Evolutionary conservation across 2,888 invertebrate species (phyloP).

Genomic region (Volucella bombylans): DNA sequence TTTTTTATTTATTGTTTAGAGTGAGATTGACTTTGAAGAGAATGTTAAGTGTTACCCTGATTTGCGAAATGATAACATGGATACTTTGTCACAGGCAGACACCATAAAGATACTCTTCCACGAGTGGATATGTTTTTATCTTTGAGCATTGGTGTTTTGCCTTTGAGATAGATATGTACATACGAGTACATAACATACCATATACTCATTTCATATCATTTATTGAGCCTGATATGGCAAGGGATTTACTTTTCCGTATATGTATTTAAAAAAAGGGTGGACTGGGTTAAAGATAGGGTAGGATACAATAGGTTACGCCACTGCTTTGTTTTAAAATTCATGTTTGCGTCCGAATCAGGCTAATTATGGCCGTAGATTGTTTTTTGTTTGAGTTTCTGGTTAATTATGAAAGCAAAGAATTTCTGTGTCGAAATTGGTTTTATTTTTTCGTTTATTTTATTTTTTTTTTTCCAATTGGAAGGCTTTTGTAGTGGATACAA

Average conservation of each 20-base stretch:
- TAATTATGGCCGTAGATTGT: background rate
- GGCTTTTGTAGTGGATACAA: too few relatives aligned
- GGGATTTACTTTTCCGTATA: slow-evolving; percentile 49
- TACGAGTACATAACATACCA: background rate
- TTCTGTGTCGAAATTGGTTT: background rate
- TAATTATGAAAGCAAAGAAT: background rate
- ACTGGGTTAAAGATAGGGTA: too few relatives aligned
- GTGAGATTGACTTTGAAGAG: slow-evolving; percentile 71
- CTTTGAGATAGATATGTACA: slow-evolving; percentile 42
- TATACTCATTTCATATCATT: slow-evolving; percentile 15
- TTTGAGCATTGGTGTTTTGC: slow-evolving; percentile 54
- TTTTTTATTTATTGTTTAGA: slow-evolving; percentile 68
- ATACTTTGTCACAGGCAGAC: slow-evolving; percentile 71
- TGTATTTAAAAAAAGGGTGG: background rate
- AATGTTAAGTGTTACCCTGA: slow-evolving; percentile 72
- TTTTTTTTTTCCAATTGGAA: too few relatives aligned
- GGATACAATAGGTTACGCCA: too few relatives aligned
- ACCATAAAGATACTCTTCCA: background rate
- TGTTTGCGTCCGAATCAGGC: background rate
- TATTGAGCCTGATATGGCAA: slow-evolving; percentile 57
- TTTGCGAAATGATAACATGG: slow-evolving; percentile 68
- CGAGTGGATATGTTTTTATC: background rate
- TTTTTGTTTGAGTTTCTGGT: slow-evolving; percentile 1
- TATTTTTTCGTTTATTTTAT: too few relatives aligned
- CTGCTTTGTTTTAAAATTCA: background rate